Percentiles rank a stretch among this genome's conserved stretches.
Conservation (phyloP, 2,797 vertebrate species). For the Nyctalus aviator region DNA sequence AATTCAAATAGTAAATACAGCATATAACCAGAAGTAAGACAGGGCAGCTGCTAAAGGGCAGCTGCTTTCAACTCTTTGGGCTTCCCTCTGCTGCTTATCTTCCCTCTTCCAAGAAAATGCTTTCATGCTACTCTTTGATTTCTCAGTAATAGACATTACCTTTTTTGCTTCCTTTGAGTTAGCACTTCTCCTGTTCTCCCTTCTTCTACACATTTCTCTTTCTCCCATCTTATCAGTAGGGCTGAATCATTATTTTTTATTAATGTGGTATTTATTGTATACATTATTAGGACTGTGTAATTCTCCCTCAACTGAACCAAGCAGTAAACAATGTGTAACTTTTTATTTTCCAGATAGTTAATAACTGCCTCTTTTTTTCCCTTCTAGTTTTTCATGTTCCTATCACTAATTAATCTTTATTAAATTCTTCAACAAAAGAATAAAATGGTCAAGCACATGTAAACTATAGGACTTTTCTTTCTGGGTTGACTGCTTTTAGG, state of each 20-base stretch:
- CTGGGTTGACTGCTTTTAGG: not conserved
- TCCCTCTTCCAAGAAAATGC: not conserved
- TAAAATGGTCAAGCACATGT: not conserved
- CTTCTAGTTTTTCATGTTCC: not conserved
- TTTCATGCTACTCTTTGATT: not conserved
- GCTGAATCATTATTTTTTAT: not conserved
- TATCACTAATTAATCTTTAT: not conserved
- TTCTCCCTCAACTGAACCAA: not conserved
- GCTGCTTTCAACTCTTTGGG: not conserved
- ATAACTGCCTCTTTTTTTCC: not conserved
- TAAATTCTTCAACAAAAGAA: not conserved
- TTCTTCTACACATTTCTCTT: not conserved
- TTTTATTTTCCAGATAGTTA: not conserved
- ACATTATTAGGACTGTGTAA: not conserved
- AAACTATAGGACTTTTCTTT: not conserved
- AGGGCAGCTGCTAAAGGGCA: not conserved
- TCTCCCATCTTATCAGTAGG: not conserved
- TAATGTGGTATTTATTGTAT: not conserved
- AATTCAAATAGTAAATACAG: slow-evolving; percentile 1
- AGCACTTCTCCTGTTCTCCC: not conserved
- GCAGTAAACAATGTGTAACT: not conserved
- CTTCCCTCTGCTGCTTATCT: not conserved
- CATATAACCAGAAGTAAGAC: not conserved
- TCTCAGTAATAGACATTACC: not conserved
- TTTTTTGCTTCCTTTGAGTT: not conserved